Conservation (phyloP, 2,113 vertebrate genomes). For the Lasiurus borealis region DNA sequence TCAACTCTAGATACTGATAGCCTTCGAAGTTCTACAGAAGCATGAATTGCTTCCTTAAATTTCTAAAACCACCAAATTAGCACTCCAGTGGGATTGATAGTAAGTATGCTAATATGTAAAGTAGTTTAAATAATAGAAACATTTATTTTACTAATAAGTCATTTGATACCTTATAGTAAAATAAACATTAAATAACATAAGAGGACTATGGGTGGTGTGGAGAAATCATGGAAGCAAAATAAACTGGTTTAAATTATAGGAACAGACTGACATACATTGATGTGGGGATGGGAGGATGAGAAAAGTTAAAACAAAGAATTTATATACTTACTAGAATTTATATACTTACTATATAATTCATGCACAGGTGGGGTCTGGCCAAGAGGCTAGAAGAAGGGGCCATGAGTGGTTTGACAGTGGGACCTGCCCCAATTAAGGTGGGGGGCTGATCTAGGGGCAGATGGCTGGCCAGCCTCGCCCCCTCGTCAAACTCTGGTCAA, state of each 20-base stretch:
- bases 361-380: no score
- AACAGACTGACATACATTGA: no score
- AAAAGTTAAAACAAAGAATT: no score
- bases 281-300: no score
- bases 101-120: background rate
- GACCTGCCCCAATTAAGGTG: no score
- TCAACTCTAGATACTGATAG: background rate
- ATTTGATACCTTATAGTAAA: background rate
- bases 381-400: no score
- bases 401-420: no score
- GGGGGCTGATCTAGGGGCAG: no score
- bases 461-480: no score
- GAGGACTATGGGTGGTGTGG: background rate
- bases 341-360: no score
- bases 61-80: background rate
- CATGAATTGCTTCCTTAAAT: background rate
- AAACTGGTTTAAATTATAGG: background rate
- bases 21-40: background rate
- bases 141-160: background rate
- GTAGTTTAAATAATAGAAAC: background rate
- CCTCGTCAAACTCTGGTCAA: no score
- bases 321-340: no score
- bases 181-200: background rate
- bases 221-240: background rate
- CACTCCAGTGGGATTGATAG: background rate